These are phyloP conservation scores for Ammospiza nelsoni DNA, from an alignment of 2,113 vertebrate genomes.

Conservation along the genomic window DNA sequence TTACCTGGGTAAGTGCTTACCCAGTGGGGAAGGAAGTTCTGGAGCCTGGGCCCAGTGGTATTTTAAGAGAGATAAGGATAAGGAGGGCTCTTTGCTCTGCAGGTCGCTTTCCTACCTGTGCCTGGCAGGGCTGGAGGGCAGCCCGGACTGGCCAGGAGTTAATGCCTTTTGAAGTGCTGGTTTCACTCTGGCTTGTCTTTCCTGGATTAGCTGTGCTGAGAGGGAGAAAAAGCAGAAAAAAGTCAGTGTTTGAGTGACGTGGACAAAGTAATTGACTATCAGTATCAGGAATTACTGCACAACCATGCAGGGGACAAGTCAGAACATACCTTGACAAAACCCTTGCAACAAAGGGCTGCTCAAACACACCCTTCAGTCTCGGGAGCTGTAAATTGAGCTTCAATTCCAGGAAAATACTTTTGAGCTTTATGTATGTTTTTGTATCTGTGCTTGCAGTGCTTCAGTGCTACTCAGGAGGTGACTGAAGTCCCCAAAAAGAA, in stretches of 20 bases:
- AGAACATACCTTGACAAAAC: slow-evolving; percentile 60
- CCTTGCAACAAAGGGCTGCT: slow-evolving; percentile 31
- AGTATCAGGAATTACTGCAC: slow-evolving; percentile 39
- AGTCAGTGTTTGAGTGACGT: background rate
- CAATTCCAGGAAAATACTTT: background rate
- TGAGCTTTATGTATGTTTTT: background rate
- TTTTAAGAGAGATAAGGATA: background rate
- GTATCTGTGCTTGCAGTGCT: background rate
- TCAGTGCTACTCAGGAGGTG: slow-evolving; percentile 6
- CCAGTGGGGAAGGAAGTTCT: background rate
- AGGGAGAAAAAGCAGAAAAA: background rate
- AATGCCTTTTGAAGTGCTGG: background rate
- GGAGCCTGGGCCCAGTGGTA: background rate
- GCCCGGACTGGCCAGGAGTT: background rate
- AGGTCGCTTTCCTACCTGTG: background rate
- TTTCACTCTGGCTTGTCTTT: slow-evolving; percentile 17
- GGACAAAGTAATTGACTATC: slow-evolving; percentile 54
- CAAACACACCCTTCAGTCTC: slow-evolving; percentile 24
- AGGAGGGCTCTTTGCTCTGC: background rate
- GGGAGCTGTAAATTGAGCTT: slow-evolving; percentile 41
- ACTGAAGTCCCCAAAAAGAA: slow-evolving; percentile 7
- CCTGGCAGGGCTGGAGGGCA: background rate
- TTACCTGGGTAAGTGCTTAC: slow-evolving; percentile 24
- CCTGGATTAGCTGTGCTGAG: background rate
- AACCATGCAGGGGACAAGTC: slow-evolving; percentile 37